Percentiles rank a stretch among this genome's conserved stretches.
These are phyloP conservation scores for Deroplatys truncata DNA, from an alignment of 2,888 invertebrate species.

Conservation along the genomic window DNA sequence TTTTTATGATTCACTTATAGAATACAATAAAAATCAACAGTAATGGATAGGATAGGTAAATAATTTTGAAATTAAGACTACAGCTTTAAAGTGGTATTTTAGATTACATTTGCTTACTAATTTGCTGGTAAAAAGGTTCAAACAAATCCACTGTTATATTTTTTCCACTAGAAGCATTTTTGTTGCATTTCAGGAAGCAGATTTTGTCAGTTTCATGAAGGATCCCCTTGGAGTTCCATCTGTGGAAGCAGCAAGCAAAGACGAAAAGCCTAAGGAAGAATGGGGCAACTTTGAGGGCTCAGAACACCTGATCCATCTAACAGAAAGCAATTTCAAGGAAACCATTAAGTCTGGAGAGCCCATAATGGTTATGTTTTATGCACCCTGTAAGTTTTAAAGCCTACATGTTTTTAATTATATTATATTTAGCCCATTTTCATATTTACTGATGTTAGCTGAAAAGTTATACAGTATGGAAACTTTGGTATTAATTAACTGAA, in stretches of 20 bases:
- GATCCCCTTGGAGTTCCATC: slow-evolving; percentile 42
- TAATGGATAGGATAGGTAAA: too few species aligned
- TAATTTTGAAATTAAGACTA: too few species aligned
- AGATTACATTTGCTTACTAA: too few species aligned
- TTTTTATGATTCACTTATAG: too few species aligned
- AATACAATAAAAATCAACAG: too few species aligned
- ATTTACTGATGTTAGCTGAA: too few species aligned
- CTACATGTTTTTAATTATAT: not conserved
- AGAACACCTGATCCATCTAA: slow-evolving; percentile 49
- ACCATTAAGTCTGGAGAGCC: slow-evolving; percentile 56
- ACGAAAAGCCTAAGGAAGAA: slow-evolving; percentile 31
- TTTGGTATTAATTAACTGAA: too few species aligned
- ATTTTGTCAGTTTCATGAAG: slow-evolving; percentile 62
- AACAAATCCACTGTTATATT: too few species aligned
- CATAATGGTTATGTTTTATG: slow-evolving; percentile 73
- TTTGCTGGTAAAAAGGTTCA: too few species aligned
- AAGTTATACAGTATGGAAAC: too few species aligned
- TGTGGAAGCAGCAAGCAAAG: slow-evolving; percentile 26
- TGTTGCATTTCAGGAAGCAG: slow-evolving; percentile 52
- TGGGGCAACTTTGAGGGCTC: slow-evolving; percentile 48
- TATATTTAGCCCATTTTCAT: too few species aligned
- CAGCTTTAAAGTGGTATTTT: too few species aligned
- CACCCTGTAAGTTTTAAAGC: slow-evolving; percentile 57
- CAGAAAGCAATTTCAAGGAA: slow-evolving; percentile 57
- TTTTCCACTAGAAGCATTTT: not conserved